Evolutionary conservation across 2,113 vertebrate species (phyloP).

Genomic region (Callipepla californica): DNA sequence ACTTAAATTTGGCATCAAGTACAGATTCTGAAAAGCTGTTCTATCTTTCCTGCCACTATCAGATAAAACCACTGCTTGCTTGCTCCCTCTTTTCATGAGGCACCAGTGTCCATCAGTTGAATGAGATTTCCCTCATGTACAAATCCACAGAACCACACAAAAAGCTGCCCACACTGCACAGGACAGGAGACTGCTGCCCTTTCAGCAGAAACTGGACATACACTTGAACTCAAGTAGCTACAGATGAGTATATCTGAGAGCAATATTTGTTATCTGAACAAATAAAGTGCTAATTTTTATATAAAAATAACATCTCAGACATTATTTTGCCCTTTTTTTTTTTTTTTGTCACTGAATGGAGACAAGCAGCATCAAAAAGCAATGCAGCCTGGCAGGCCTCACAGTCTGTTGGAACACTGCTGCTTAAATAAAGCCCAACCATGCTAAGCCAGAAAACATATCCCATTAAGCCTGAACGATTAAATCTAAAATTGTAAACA

Average conservation of each 20-base stretch:
- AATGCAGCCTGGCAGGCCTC: background rate
- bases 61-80: background rate
- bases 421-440: background rate
- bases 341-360: background rate
- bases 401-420: background rate
- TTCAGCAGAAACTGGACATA: background rate
- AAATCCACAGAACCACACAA: background rate
- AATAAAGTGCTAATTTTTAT: background rate
- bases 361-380: background rate
- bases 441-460: background rate
- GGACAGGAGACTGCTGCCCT: background rate
- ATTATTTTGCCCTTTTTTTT: background rate
- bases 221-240: background rate
- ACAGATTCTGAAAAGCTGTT: background rate
- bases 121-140: background rate
- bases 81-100: background rate
- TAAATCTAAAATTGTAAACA: background rate
- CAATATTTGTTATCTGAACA: background rate
- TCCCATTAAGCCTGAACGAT: background rate
- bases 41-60: background rate
- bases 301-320: background rate
- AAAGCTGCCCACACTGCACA: rapidly evolving
- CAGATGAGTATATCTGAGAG: background rate
- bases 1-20: background rate
- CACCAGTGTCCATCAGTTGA: background rate